Evolutionary conservation across 2,797 vertebrate genomes (phyloP).

Genomic region (Dendrocincla fuliginosa): DNA sequence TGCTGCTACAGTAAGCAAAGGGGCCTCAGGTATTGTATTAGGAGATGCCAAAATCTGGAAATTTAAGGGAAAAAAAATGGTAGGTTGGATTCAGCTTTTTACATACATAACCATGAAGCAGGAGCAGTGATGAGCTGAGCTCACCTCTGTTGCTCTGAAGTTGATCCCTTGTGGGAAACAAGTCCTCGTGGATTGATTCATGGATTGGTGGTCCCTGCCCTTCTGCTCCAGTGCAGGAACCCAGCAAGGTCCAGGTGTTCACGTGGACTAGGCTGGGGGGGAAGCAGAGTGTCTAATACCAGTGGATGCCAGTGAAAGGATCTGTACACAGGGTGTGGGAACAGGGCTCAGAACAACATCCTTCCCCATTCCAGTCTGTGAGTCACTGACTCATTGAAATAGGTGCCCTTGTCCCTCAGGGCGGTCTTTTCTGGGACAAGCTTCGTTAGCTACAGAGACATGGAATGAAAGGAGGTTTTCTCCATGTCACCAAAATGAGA

Average conservation of each 20-base stretch:
- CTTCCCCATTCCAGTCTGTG: not conserved
- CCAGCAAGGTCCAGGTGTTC: not conserved
- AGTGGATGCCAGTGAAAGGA: not conserved
- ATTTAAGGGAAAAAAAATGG: not conserved
- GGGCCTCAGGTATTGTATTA: not conserved
- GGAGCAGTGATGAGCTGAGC: not conserved
- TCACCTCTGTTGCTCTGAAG: not conserved
- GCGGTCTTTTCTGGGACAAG: not conserved
- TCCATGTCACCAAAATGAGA: not conserved
- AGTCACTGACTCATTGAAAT: not conserved
- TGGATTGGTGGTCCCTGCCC: not conserved
- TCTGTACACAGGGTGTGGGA: not conserved
- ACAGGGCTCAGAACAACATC: not conserved
- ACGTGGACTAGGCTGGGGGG: not conserved
- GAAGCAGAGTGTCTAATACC: not conserved
- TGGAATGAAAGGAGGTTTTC: not conserved
- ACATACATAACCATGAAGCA: not conserved
- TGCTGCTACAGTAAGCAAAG: not conserved
- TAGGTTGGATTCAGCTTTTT: not conserved
- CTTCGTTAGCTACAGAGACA: not conserved
- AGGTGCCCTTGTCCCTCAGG: not conserved
- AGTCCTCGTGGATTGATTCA: not conserved
- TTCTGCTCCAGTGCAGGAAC: not conserved
- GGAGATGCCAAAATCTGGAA: not conserved
- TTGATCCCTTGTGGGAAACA: not conserved